phyloP scores from a whole-genome alignment of 2,797 vertebrate genomes.

The Danio tinwini region DNA sequence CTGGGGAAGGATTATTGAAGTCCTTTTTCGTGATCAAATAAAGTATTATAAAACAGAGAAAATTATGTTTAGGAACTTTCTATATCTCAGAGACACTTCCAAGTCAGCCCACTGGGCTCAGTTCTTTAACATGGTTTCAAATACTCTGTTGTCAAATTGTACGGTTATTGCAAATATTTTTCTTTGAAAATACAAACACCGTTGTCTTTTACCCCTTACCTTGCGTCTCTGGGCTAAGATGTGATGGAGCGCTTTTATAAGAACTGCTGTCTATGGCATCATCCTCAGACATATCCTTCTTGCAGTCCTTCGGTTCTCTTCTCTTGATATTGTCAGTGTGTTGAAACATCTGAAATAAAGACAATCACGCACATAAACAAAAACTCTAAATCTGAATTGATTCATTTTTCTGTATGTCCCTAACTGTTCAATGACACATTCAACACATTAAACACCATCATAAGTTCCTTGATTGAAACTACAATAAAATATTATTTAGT shows the following conservation, averaged over 20 bases:
- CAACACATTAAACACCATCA: not conserved
- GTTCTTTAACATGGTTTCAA: not conserved
- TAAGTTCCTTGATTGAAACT: not conserved
- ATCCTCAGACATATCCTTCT: slow-evolving; percentile 59
- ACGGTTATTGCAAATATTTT: not conserved
- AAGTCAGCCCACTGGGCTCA: no score
- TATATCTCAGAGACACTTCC: no score
- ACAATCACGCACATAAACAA: not conserved
- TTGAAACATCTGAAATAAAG: slow-evolving; percentile 54
- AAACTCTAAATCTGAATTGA: not conserved
- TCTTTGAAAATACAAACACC: not conserved
- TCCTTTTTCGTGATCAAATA: no score
- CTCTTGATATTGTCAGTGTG: not conserved
- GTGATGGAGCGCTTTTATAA: slow-evolving; percentile 47
- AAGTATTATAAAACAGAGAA: no score
- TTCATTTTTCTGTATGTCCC: no score
- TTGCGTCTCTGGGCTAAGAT: slow-evolving; percentile 32
- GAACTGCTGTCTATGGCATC: slow-evolving; percentile 44
- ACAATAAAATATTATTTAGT: not conserved
- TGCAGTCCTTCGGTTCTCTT: slow-evolving; percentile 29
- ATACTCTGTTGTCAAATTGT: no score
- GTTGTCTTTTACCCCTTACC: slow-evolving; percentile 9
- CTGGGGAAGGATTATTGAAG: no score
- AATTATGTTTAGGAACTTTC: no score
- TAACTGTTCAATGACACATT: not conserved